Base-by-base conservation (phyloP, 2,888 invertebrate genomes). In the Hyalella azteca region DNA sequence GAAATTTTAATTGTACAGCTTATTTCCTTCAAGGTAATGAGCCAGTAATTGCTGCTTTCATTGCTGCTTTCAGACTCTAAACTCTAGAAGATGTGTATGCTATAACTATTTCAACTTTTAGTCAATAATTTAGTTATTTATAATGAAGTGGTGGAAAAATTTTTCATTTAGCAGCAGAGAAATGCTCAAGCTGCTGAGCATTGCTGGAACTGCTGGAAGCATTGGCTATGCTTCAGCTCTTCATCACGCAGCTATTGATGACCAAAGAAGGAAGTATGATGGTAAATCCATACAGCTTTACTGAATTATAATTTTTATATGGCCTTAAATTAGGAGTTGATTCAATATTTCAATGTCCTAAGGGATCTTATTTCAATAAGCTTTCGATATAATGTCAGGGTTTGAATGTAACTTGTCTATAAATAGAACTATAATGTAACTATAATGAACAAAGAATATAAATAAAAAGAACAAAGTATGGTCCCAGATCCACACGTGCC, bases 71-170 rank as follows among this genome's bases (percentile, higher is more conserved):
- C n/a, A n/a, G n/a, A n/a, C n/a, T n/a, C n/a, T n/a, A n/a, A n/a
- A n/a, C n/a, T n/a, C n/a, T n/a, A n/a, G n/a, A n/a, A n/a, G n/a
- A n/a, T n/a, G n/a, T n/a, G n/a, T n/a, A n/a, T n/a, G n/a, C n/a
- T n/a, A n/a, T n/a, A n/a, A n/a, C n/a, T n/a, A n/a, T n/a, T n/a
- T n/a, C n/a, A n/a, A n/a, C n/a, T n/a, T n/a, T n/a, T n/a, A n/a
- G n/a, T n/a, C n/a, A n/a, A n/a, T n/a, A n/a, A n/a, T n/a, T n/a
- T n/a, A n/a, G n/a, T n/a, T n/a, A n/a, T n/a, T n/a, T n/a, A 66
- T 66, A 36, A 66, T n/a, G 39, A 66, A 66, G 15, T 66, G 66
- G 66, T 66, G 66, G 66, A 66, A 13, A 9, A 66, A 7, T 39
- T 9, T 66, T 7, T 29, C 29, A 66, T 15, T n/a, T n/a, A n/a